Conservation (phyloP, 2,888 invertebrate genomes). For the Cylloceria caligata region DNA sequence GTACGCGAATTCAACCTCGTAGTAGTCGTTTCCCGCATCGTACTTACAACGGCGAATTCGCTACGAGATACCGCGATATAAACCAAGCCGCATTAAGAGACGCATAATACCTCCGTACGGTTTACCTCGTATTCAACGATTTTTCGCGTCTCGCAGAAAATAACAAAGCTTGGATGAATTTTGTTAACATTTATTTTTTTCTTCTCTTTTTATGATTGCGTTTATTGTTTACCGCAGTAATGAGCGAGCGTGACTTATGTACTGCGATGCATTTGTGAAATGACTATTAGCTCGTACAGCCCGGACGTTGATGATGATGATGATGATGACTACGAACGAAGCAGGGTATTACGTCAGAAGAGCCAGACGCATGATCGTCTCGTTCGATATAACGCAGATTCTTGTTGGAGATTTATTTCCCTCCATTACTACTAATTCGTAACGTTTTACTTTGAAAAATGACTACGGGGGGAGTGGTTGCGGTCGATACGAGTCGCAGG, state of each 20-base stretch:
- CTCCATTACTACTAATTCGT: constrained; percentile 30
- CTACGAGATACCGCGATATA: constrained; percentile 8
- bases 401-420: constrained; percentile 19
- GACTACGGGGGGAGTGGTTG: constrained; percentile 74
- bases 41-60: constrained; percentile 24
- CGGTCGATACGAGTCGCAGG: constrained; percentile 76
- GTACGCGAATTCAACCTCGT: constrained; percentile 33
- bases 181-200: constrained; percentile 13
- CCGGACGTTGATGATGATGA: constrained; percentile 10
- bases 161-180: constrained; percentile 35
- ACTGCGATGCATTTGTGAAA: constrained; percentile 31
- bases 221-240: constrained; percentile 60
- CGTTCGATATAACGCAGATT: not conserved
- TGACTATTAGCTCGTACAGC: not conserved
- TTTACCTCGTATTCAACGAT: constrained; percentile 22
- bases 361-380: not conserved
- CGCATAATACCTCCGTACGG: constrained; percentile 26
- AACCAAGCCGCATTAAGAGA: constrained; percentile 9
- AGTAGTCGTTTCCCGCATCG: not conserved
- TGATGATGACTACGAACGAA: not conserved
- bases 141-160: constrained; percentile 24
- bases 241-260: constrained; percentile 65
- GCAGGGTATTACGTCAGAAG: not conserved
- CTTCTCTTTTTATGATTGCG: constrained; percentile 35
- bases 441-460: constrained; percentile 54